Percentiles rank a stretch among this genome's conserved stretches.
These are phyloP conservation scores for Syrphus vitripennis DNA, from an alignment of 2,888 invertebrate genomes.

Conservation along the genomic window DNA sequence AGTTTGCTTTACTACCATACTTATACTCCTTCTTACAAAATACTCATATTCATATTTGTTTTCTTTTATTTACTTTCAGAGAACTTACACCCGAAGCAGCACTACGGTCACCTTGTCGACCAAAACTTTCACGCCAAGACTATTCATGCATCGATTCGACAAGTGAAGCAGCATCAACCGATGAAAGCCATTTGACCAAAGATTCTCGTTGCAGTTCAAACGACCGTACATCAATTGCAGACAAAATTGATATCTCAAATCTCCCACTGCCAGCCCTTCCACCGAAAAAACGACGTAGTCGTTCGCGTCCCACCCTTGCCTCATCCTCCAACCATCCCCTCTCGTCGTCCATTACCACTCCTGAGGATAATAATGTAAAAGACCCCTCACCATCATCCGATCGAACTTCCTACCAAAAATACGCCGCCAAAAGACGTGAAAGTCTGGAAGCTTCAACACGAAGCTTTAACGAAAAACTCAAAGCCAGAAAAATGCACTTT, in stretches of 20 bases:
- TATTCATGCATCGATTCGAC: slow-evolving; percentile 77
- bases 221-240: slow-evolving; percentile 78
- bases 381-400: slow-evolving; percentile 32
- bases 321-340: slow-evolving; percentile 62
- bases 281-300: slow-evolving; percentile 78
- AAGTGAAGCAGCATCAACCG: slow-evolving; percentile 79
- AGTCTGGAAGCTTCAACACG: slow-evolving; percentile 79
- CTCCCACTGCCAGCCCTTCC: slow-evolving; percentile 80
- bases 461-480: slow-evolving; percentile 79
- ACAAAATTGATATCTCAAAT: slow-evolving; percentile 80
- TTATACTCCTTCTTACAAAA: no score
- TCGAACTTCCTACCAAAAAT: slow-evolving; percentile 71
- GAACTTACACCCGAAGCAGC: slow-evolving; percentile 35
- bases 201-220: slow-evolving; percentile 79
- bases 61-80: slow-evolving; percentile 42
- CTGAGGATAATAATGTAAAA: slow-evolving; percentile 58
- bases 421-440: slow-evolving; percentile 78
- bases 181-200: slow-evolving; percentile 78
- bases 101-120: slow-evolving; percentile 40
- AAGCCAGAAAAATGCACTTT: slow-evolving; percentile 81
- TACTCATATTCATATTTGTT: background rate
- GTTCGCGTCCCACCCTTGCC: slow-evolving; percentile 76
- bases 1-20: no score
- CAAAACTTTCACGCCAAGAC: slow-evolving; percentile 75
- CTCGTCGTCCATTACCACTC: slow-evolving; percentile 45